Evolutionary conservation across 2,797 vertebrate species (phyloP), one percentile per base, ranked within the genome.

Genomic region (Pitangus sulphuratus): DNA sequence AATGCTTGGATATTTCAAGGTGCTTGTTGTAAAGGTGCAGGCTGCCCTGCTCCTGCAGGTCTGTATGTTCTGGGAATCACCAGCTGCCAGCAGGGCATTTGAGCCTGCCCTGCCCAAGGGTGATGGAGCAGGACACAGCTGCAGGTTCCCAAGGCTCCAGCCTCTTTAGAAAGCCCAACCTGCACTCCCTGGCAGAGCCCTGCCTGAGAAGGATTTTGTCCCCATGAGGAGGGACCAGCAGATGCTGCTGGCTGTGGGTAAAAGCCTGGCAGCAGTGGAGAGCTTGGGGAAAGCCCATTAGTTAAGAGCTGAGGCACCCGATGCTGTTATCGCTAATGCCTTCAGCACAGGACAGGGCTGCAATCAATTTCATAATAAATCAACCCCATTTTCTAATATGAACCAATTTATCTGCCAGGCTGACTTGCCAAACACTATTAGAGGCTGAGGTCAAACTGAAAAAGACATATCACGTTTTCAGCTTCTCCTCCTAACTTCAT

Each of bases 351-450:
- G 57, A 74, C 66, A 90, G 60, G 65, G 71, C 76, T 62, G 87
- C 97, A 94, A 95, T 97, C 84, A 94, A 93, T 96, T 97, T 97
- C 85, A 62, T 92, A 95, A 87, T 96, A 97, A 97, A 95, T 91
- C 93, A 95, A 93, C 47, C 60, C 82, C 84, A 42, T 66, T 97
- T 97, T 97, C 87, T 89, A 96, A 37, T 90, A 89, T 60, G 92
- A 94, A 96, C 86, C 50, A 79, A 81, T 90, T 97, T 92, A 94
- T 97, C 83, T 95, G 77, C 94, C 61, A 76, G 83, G 82, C 94
- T 72, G 79, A 62, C 93, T 95, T 97, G 80, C 92, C 93, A 97
- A 97, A 89, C 92, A 90, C 81, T 56, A 69, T 94, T 90, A 95
- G 75, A 94, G 93, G 88, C 91, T 91, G 81, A 97, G 95, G 91